Percentiles rank a stretch among this genome's conserved stretches.
phyloP scores from a whole-genome alignment of 2,113 vertebrate genomes.

The Eurystomus gularis region DNA sequence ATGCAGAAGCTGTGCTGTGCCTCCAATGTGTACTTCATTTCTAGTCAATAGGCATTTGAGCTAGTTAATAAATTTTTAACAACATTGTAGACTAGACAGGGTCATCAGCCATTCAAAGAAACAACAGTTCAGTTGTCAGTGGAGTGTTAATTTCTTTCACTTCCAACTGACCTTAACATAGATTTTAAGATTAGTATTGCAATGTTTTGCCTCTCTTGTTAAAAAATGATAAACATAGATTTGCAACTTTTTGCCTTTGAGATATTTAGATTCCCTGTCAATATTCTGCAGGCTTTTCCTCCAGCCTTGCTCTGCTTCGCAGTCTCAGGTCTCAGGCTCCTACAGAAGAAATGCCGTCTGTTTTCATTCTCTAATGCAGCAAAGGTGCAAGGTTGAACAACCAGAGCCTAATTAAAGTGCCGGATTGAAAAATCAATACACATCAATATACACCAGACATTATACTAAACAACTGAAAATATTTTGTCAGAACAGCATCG shows the following conservation, averaged over 20 bases:
- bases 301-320: background rate
- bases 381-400: constrained; percentile 65
- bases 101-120: constrained; percentile 84
- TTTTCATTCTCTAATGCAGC: constrained; percentile 29
- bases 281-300: constrained; percentile 44
- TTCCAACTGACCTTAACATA: constrained; percentile 77
- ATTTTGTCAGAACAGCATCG: constrained; percentile 44
- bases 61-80: constrained; percentile 88
- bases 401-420: constrained; percentile 67
- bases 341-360: background rate
- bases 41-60: constrained; percentile 78
- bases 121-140: constrained; percentile 73
- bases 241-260: constrained; percentile 53
- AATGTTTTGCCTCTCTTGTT: constrained; percentile 41
- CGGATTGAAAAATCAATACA: constrained; percentile 55
- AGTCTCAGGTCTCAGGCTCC: background rate
- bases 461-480: constrained; percentile 61
- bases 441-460: constrained; percentile 61
- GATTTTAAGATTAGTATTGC: constrained; percentile 56
- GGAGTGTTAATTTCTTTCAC: constrained; percentile 63
- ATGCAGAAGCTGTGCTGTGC: constrained; percentile 72
- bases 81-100: constrained; percentile 73
- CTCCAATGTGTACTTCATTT: constrained; percentile 81
- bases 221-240: constrained; percentile 50
- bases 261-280: constrained; percentile 64